Base-by-base conservation (phyloP, 23 tunicate genomes). In the Corella eumyota region DNA sequence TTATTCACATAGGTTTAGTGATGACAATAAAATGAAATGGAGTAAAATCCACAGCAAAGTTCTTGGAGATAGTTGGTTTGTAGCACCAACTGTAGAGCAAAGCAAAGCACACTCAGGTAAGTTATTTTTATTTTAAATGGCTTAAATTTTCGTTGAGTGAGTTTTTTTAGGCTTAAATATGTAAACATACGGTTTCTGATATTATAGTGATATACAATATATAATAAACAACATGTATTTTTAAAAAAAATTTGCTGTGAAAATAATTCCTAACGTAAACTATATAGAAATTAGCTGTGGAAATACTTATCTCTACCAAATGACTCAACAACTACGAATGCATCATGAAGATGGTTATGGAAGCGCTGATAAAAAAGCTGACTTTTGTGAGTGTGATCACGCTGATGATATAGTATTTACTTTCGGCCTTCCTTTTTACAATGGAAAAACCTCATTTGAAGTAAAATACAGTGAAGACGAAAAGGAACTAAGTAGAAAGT, bases 301-400 rank as follows among this genome's bases (percentile, higher is more conserved):
- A 1, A 34, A 54, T 33, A 60, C 65, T 11, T 60, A 60, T 20
- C 1, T 60, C 1, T 60, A 60, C 65, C 25, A 60, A 4, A 60
- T 60, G 65, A 60, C 46, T 11, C 65, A 60, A 30, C 45, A 36
- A n/a, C 24, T 32, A 2, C 65, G 47, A 9, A 3, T 34, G 9
- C 45, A 60, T 13, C 65, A 60, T 25, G 45, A 34, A 23, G 46
- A 34, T 45, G 65, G 29, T 2, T 60, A 30, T 25, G 47, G 47
- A 3, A 32, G 34, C 4, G 65, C 24, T 2, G 30, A 60, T 9
- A 29, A 34, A 44, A 60, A 60, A 32, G 30, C 65, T 29, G 45
- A 34, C 45, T 45, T 40, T 40, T 64, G 69, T 19, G 69, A 64
- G 28, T 35, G 48, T 3, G 69, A 64, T 44, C 69, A 64, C 55